A percentile compares a stretch with the other conserved stretches of the same genome.
phyloP scores from a whole-genome alignment of 92 coral and sea anemone genomes.

The Bergia sp. region DNA sequence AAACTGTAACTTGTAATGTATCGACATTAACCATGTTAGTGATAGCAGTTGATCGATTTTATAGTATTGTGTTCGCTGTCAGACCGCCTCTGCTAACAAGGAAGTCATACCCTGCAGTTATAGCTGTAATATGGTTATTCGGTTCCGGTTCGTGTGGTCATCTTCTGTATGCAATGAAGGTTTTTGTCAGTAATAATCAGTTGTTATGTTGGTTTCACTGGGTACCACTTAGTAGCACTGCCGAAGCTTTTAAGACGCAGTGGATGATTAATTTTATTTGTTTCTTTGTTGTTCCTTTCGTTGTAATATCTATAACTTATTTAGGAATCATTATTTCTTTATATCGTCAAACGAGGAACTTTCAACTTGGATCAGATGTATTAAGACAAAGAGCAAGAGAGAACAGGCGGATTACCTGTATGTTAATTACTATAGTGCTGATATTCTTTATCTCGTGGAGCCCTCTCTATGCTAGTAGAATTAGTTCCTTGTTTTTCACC shows the following conservation, averaged over 20 bases:
- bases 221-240: neutral
- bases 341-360: neutral
- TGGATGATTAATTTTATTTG: neutral
- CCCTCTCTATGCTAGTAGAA: neutral
- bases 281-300: neutral
- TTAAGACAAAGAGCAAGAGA: neutral
- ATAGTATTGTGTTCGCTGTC: neutral
- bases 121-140: neutral
- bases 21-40: neutral
- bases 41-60: conserved; percentile 3
- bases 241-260: neutral
- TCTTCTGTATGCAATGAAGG: neutral
- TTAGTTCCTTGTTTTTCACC: neutral
- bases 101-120: neutral
- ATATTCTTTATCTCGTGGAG: neutral
- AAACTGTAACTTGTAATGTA: neutral
- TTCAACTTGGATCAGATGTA: neutral
- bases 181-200: neutral
- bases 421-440: neutral
- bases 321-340: neutral
- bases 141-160: neutral
- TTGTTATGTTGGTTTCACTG: neutral
- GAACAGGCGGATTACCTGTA: neutral
- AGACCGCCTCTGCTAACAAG: neutral
- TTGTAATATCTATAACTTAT: neutral